phyloP scores from a whole-genome alignment of 2,113 vertebrate species.

The Sciurus niger region DNA sequence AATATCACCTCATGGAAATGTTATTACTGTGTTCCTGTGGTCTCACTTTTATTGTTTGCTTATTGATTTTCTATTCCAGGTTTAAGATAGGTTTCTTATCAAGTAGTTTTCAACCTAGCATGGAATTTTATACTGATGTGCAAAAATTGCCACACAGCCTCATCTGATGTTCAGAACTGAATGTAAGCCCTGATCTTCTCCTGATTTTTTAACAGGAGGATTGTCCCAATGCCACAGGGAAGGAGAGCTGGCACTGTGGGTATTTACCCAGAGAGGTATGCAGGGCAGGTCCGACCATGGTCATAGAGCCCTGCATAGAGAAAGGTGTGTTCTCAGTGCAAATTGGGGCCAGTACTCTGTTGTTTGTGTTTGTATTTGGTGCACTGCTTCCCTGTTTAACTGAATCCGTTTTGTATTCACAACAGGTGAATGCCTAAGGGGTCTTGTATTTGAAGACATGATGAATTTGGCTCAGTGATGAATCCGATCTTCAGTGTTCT shows the following conservation, averaged over 20 bases:
- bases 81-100: neutral
- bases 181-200: neutral
- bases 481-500: neutral
- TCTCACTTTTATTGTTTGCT: slow-evolving; percentile 30
- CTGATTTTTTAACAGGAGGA: neutral
- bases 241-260: neutral
- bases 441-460: neutral
- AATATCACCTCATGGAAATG: slow-evolving; percentile 54
- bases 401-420: neutral
- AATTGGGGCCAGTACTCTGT: neutral
- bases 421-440: neutral
- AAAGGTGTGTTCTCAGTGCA: neutral
- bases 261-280: accelerated
- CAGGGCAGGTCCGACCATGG: neutral
- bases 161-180: neutral
- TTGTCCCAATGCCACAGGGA: neutral
- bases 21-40: neutral
- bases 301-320: neutral
- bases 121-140: neutral
- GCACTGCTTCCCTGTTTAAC: neutral
- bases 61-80: slow-evolving; percentile 1
- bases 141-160: neutral
- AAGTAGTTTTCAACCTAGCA: neutral
- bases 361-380: neutral
- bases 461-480: neutral